Evolutionary conservation across 37 sponge, comb jelly and placozoan genomes (phyloP), one percentile per base, ranked within the genome.

Genomic region (Dysidea cf. avara): DNA sequence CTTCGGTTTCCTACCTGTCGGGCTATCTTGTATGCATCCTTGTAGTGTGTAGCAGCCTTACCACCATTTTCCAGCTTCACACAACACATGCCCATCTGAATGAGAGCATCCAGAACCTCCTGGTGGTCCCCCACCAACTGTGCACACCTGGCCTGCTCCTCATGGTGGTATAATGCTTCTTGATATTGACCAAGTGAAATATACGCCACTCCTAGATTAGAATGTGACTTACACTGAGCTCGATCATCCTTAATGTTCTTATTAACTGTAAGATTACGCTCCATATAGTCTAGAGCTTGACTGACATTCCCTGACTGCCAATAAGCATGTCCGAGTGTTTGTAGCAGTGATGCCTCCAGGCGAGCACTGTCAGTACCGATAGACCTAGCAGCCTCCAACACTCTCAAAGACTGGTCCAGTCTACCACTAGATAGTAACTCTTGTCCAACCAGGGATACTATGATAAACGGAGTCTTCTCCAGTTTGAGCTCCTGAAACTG

Each of bases 361-460:
- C 84, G 88, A 36, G 64, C 39, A 64, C 94, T 97, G 49, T 97
- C 95, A n/a, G 99, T 92, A 17, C 89, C 88, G 33, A 97, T 88
- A 16, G 53, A 49, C 21, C 82, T 69, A 51, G 99, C 99, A 21
- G 90, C 71, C 61, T 86, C 80, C 49, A 97, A 72, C 11, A 97
- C 84, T 32, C 56, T 64, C n/a, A 97, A 64, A 6, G 99, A 92
- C 64, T 69, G 40, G 34, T 75, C 61, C 0, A 35, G 39, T 12
- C 53, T 50, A 22, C 76, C 66, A n/a, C 71, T 86, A 14, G 83
- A 68, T 66, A 86, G 72, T 52, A 96, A 66, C 73, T 96, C 92
- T 71, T 96, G 97, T 2, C 97, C 93, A 17, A 96, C 74, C 49
- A 89, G 76, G 0, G 90, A 89, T 18, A 75, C 69, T 50, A 96